Percentiles rank a stretch among this genome's conserved stretches.
Conservation (phyloP, 2,888 invertebrate species). For the Platynereis dumerilii region DNA sequence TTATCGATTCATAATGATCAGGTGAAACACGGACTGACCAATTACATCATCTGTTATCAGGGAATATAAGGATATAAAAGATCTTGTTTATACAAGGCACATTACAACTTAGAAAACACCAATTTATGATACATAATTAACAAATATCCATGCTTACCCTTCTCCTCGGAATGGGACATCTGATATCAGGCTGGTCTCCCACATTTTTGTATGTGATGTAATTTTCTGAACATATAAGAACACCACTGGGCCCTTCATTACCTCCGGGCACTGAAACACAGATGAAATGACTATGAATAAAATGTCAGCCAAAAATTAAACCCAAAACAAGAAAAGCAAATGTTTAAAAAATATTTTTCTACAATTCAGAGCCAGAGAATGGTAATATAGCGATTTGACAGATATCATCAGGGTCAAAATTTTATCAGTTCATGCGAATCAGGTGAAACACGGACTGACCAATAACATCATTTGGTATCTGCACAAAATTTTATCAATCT, state of each 20-base stretch:
- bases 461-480: constrained; percentile 1
- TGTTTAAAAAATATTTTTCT: no score
- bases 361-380: no score
- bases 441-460: constrained; percentile 22
- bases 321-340: no score
- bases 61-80: no score
- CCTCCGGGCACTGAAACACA: constrained; percentile 75
- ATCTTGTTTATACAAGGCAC: no score
- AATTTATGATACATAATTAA: no score
- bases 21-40: constrained; percentile 21
- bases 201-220: constrained; percentile 98
- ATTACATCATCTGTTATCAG: constrained; percentile 1
- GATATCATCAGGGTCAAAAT: background rate
- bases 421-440: constrained; percentile 5
- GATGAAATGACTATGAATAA: no score
- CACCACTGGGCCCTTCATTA: constrained; percentile 97
- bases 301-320: no score
- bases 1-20: constrained; percentile 11
- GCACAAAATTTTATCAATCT: no score
- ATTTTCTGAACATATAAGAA: constrained; percentile 98
- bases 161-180: constrained; percentile 90
- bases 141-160: constrained; percentile 66
- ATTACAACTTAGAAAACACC: no score
- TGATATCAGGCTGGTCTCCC: constrained; percentile 98
- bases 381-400: no score